phyloP scores from a whole-genome alignment of 1,140 invertebrate genomes.

The Platyscapa corneri region DNA sequence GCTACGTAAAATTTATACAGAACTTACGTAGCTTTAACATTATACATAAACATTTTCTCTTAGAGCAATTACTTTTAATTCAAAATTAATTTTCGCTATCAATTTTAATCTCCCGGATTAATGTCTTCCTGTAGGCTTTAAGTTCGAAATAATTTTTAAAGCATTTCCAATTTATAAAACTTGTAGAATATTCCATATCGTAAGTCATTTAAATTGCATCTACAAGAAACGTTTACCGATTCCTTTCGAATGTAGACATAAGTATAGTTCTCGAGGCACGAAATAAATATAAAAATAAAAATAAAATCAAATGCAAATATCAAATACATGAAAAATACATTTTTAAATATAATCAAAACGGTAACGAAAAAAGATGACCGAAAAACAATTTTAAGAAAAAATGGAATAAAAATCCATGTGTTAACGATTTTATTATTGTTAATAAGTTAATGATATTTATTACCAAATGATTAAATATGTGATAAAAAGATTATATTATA shows the following conservation, averaged over 20 bases:
- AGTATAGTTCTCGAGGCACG: background rate
- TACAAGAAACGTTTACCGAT: background rate
- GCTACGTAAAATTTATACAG: too few relatives aligned
- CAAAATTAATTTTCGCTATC: background rate
- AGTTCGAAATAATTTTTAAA: background rate
- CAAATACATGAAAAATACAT: background rate
- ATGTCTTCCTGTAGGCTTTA: background rate
- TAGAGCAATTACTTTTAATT: background rate
- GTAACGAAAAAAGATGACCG: conserved; percentile 31
- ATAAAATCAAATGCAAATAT: background rate
- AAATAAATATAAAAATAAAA: conserved; percentile 8
- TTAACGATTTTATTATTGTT: conserved; percentile 67
- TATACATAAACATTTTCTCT: too few relatives aligned
- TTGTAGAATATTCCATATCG: background rate
- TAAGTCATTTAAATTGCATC: background rate
- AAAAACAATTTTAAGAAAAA: conserved; percentile 50
- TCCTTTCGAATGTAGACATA: background rate
- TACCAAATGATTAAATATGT: conserved; percentile 65
- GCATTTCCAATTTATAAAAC: background rate
- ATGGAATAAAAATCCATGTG: conserved; percentile 57
- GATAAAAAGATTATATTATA: conserved; percentile 61
- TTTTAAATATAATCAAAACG: conserved; percentile 40
- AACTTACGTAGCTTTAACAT: too few relatives aligned
- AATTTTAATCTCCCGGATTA: background rate
- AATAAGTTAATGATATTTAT: conserved; percentile 66